Percentiles rank a stretch among this genome's conserved stretches.
These are phyloP conservation scores for Aphaenogaster ashmeadi DNA, from an alignment of 1,140 invertebrate species.

Conservation along the genomic window DNA sequence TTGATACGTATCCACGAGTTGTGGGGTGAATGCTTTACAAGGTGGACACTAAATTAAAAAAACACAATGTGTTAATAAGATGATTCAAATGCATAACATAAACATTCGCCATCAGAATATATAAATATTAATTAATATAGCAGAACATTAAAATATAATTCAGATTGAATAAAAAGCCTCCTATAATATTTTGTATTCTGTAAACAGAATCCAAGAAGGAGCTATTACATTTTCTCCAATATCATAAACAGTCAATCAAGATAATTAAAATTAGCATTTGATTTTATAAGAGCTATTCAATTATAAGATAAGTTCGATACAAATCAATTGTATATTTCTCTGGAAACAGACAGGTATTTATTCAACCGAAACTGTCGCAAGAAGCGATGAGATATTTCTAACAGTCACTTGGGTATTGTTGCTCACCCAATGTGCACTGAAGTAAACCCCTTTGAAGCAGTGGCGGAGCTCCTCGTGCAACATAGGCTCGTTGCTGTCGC, in stretches of 20 bases:
- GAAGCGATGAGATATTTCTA: not conserved
- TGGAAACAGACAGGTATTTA: not conserved
- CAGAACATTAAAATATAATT: not conserved
- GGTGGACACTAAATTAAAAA: constrained; percentile 91
- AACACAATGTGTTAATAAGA: not conserved
- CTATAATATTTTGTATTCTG: not conserved
- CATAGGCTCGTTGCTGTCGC: constrained; percentile 86
- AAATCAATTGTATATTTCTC: not conserved
- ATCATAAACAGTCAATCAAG: not conserved
- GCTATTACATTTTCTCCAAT: no score
- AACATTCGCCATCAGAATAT: not conserved
- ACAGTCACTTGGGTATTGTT: not conserved
- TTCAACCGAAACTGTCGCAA: not conserved
- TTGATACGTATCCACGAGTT: constrained; percentile 91
- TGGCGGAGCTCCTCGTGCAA: constrained; percentile 88
- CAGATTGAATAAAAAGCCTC: not conserved
- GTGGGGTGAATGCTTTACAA: constrained; percentile 93
- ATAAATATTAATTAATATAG: not conserved
- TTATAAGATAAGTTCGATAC: not conserved
- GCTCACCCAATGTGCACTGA: constrained; percentile 93
- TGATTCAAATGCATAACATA: not conserved
- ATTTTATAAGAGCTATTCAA: not conserved
- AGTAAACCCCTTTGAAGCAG: constrained; percentile 92
- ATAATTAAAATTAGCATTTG: not conserved
- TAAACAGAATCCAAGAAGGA: not conserved